Evolutionary conservation across 2,797 vertebrate species (phyloP), one percentile per base, ranked within the genome.

Genomic region (Zenarchopterus dispar): DNA sequence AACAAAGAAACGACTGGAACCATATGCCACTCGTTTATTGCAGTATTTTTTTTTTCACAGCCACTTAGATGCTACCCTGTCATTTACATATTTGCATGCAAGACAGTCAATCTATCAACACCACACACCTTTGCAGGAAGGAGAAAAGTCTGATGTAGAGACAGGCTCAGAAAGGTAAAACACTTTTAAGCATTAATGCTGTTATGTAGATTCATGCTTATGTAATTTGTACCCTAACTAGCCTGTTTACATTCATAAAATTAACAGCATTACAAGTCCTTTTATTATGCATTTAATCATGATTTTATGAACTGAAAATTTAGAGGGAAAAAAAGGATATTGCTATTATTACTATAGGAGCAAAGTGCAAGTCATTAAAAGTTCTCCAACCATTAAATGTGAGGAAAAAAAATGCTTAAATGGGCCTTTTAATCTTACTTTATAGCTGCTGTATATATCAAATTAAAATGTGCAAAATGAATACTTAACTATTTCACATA

Each of bases 21-120:
- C 90, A 91, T 92, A 92, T 92, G 91, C 90, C 86, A 87, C 77
- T 87, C 80, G 82, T 80, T 88, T 88, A 85, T 78, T 84, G 72
- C 75, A 55, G 64, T n/a, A 51, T 56, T 70, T 49, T 69, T 71
- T 47, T 69, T 55, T 56, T 58, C 64, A 81, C 68, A 80, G 80
- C 67, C 68, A 84, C 84, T 86, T 72, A 84, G 75, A 86, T 77
- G 65, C 66, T 70, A 73, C 69, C 63, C 62, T 73, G 83, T 87
- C 79, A 90, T 92, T 91, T 91, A 78, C 84, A 90, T 88, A 90
- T 88, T 81, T 82, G 84, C 82, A 84, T 69, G 73, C 54, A 72
- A 77, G 80, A 88, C 71, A 62, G 78, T 83, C 75, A 41, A 71
- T 78, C 76, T 51, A 83, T 81, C 48, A 18, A 5, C 28, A n/a